Evolutionary conservation across 2,797 vertebrate genomes (phyloP), one percentile per base, ranked within the genome.

Genomic region (Onychomys arenicola): DNA sequence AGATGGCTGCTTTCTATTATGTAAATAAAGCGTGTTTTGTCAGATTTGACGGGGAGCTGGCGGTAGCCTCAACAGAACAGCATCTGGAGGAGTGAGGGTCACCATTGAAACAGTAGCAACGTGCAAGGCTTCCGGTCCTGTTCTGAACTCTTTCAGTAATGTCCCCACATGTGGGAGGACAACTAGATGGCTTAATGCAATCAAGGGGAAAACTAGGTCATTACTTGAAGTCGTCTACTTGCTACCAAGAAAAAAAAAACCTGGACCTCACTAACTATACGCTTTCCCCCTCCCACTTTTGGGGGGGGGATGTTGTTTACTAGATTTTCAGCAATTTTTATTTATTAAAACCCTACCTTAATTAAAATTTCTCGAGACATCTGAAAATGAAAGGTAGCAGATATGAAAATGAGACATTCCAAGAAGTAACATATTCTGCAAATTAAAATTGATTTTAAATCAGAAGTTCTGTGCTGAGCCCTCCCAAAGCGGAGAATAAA

Each of bases 371-470:
- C 23, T 63, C 34, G 80, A 65, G 83, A 91, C 52, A n/a, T 43
- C 14, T 89, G 75, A 69, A 91, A 93, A 90, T 94, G 67, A 77
- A 92, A 95, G 65, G 63, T 85, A 65, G 4, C 86, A 21, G 11
- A 80, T 89, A 77, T 89, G 67, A 93, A 90, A 91, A 80, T 80
- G 46, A 95, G 59, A 69, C 75, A 76, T 46, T 93, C 32, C n/a
- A 89, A 89, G 69, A 93, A 95, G 84, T 77, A 92, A 93, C 65
- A 2, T 55, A 57, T 61, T 94, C 61, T 90, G 8, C 29, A 95
- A 96, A 93, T 96, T 96, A 73, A 96, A 95, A 89, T 92, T 27
- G 32, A 86, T 67, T 93, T 96, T 96, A 93, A 78, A 55, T 75
- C 43, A 86, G 46, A 88, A 90, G 76, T 78, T 8, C 78, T 95